Evolutionary conservation across 2,113 vertebrate genomes (phyloP).

Genomic region (Pteronura brasiliensis): DNA sequence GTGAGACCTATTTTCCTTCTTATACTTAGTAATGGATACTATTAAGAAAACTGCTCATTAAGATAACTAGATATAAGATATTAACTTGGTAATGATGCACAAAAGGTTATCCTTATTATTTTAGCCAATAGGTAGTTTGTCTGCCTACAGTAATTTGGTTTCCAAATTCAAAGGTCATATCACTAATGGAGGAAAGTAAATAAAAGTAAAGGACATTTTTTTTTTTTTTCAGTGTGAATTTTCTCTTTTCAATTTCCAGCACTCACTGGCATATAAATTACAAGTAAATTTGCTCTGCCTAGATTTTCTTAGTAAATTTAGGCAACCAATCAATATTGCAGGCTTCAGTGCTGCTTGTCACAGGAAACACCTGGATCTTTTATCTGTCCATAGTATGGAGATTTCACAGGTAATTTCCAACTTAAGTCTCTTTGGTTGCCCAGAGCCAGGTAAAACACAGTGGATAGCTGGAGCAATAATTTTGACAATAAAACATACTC

Average conservation of each 20-base stretch:
- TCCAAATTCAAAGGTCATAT: neutral
- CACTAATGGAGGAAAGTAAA: neutral
- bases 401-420: slow-evolving; percentile 15
- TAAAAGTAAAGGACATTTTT: neutral
- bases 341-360: neutral
- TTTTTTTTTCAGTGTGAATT: neutral
- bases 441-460: neutral
- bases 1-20: neutral
- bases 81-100: neutral
- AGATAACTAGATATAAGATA: neutral
- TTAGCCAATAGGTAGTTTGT: neutral
- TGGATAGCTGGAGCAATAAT: neutral
- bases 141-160: neutral
- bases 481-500: neutral
- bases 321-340: neutral
- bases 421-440: neutral
- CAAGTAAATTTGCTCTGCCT: neutral
- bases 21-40: neutral
- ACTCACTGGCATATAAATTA: neutral
- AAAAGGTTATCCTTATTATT: neutral
- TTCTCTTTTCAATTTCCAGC: neutral
- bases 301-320: slow-evolving; percentile 29
- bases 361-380: neutral
- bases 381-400: neutral
- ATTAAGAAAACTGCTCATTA: slow-evolving; percentile 15